phyloP scores from a whole-genome alignment of 2,797 vertebrate genomes.

The Loris lydekkerianus region DNA sequence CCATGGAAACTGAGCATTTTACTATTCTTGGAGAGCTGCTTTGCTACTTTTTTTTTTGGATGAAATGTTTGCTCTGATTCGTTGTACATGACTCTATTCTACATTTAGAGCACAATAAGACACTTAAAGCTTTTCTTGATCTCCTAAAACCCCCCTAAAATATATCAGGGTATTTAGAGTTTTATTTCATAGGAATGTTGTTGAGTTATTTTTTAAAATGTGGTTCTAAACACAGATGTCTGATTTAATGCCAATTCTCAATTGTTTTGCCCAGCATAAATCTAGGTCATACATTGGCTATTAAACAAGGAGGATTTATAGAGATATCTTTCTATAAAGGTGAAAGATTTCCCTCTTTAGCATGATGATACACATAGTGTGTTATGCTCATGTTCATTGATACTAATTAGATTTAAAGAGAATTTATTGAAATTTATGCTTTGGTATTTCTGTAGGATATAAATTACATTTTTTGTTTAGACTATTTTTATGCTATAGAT shows the following conservation, averaged over 20 bases:
- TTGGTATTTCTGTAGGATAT: neutral
- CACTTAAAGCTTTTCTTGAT: conserved; percentile 59
- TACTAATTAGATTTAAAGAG: conserved; percentile 26
- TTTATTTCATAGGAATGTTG: conserved; percentile 52
- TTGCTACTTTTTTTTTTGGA: conserved; percentile 38
- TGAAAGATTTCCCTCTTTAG: conserved; percentile 33
- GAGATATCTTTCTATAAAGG: conserved; percentile 65
- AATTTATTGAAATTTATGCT: conserved; percentile 10
- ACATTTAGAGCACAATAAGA: conserved; percentile 58
- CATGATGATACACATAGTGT: conserved; percentile 22
- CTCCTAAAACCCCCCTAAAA: conserved; percentile 47
- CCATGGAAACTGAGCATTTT: conserved; percentile 82
- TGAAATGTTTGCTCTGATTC: conserved; percentile 78
- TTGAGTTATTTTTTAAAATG: conserved; percentile 1
- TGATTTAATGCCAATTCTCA: conserved; percentile 55
- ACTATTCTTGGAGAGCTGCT: conserved; percentile 75
- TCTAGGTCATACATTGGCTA: conserved; percentile 51
- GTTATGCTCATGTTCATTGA: conserved; percentile 6
- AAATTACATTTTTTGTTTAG: conserved; percentile 32
- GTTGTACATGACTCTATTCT: conserved; percentile 45
- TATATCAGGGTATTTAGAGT: conserved; percentile 66
- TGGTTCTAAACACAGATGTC: conserved; percentile 4
- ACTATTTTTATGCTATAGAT: neutral
- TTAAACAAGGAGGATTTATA: conserved; percentile 53
- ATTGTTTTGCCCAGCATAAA: conserved; percentile 69